A percentile compares a stretch with the other conserved stretches of the same genome.
These are phyloP conservation scores for Chymomyza fuscimana DNA, from an alignment of 2,888 invertebrate species.

Conservation along the genomic window DNA sequence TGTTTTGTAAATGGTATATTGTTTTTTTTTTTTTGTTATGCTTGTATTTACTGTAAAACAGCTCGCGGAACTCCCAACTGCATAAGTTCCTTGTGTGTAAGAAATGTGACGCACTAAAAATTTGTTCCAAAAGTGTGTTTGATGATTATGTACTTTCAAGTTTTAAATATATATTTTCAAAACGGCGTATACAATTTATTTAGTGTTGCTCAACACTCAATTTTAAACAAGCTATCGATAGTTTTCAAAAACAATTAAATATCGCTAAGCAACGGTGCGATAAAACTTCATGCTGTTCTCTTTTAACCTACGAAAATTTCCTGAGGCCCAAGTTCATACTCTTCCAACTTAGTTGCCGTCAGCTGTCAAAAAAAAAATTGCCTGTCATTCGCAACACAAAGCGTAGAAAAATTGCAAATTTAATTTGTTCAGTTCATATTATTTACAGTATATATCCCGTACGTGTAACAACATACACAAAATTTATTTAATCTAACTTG, in stretches of 20 bases:
- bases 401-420: constrained; percentile 17
- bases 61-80: too few relatives aligned
- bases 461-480: constrained; percentile 20
- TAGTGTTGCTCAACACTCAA: background rate
- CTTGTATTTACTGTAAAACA: too few relatives aligned
- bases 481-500: background rate
- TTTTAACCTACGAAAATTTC: background rate
- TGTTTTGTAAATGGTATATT: too few relatives aligned
- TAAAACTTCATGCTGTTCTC: background rate
- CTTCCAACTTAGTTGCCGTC: background rate
- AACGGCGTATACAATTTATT: background rate
- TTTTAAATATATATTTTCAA: too few relatives aligned
- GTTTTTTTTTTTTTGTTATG: too few relatives aligned
- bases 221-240: background rate
- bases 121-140: too few relatives aligned
- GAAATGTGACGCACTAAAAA: too few relatives aligned
- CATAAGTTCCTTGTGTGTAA: too few relatives aligned
- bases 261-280: background rate
- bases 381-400: constrained; percentile 45
- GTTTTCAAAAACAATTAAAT: background rate
- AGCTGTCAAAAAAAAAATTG: constrained; percentile 41
- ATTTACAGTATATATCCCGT: constrained; percentile 64
- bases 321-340: background rate
- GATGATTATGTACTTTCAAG: too few relatives aligned
- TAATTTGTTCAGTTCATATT: constrained; percentile 23